Evolutionary conservation across 2,113 vertebrate genomes (phyloP).

Genomic region (Panthera leo): DNA sequence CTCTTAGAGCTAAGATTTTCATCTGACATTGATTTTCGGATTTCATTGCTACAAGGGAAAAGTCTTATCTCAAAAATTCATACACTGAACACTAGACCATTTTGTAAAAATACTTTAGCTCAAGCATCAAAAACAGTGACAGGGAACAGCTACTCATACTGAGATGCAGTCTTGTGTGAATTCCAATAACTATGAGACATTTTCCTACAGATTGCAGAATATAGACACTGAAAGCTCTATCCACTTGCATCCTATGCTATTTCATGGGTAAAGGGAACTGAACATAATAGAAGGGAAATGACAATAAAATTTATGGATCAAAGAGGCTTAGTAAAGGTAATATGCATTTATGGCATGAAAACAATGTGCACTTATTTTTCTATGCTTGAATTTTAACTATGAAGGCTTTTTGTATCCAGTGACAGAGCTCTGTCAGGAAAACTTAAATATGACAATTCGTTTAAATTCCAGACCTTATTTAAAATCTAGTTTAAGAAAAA

Average conservation of each 20-base stretch:
- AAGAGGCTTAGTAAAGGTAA: slow-evolving; percentile 26
- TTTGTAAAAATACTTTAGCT: slow-evolving; percentile 74
- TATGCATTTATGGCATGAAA: slow-evolving; percentile 18
- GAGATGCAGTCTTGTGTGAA: slow-evolving; percentile 65
- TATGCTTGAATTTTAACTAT: slow-evolving; percentile 30
- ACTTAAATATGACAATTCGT: not conserved
- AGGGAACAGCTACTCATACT: slow-evolving; percentile 58
- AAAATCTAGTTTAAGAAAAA: slow-evolving; percentile 37
- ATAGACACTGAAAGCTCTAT: not conserved
- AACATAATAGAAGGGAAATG: not conserved
- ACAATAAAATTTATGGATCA: slow-evolving; percentile 31
- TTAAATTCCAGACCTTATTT: slow-evolving; percentile 1
- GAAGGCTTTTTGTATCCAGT: not conserved
- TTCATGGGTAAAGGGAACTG: not conserved
- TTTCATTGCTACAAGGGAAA: slow-evolving; percentile 73
- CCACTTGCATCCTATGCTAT: not conserved
- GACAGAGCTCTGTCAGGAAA: not conserved
- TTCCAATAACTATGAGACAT: slow-evolving; percentile 55
- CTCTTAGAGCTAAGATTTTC: slow-evolving; percentile 78
- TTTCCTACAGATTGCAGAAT: slow-evolving; percentile 58
- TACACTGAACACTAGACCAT: slow-evolving; percentile 48
- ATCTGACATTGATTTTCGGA: slow-evolving; percentile 82
- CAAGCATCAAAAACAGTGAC: slow-evolving; percentile 73
- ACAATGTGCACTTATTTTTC: not conserved
- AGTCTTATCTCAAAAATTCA: slow-evolving; percentile 79